Percentiles rank a stretch among this genome's conserved stretches.
phyloP scores from a whole-genome alignment of 2,113 vertebrate genomes.

The Struthidea cinerea region DNA sequence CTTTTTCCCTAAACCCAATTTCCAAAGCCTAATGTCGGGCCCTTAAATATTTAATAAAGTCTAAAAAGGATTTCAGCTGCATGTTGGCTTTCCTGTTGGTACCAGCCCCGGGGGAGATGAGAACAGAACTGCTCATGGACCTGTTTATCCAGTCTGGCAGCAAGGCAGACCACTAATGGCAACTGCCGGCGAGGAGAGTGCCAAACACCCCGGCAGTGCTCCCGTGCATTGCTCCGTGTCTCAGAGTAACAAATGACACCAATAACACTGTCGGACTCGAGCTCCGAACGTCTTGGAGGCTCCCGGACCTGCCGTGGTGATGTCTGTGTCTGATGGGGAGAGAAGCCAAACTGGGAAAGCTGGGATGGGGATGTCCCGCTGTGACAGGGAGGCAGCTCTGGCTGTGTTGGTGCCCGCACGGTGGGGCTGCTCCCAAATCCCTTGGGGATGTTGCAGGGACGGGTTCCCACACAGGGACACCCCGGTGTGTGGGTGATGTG shows the following conservation, averaged over 20 bases:
- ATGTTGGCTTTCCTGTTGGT: constrained; percentile 30
- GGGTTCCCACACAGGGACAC: neutral
- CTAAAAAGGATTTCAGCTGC: constrained; percentile 51
- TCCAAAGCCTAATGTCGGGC: neutral
- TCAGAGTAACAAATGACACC: neutral
- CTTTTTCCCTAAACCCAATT: neutral
- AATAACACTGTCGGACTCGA: rapidly evolving
- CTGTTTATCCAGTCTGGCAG: constrained; percentile 22
- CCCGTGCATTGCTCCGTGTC: rapidly evolving
- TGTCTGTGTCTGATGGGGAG: neutral
- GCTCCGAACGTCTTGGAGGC: rapidly evolving
- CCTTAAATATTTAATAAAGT: constrained; percentile 60
- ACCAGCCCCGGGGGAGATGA: neutral
- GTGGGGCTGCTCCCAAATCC: neutral
- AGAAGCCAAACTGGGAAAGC: neutral
- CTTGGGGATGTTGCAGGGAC: neutral
- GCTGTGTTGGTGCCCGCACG: rapidly evolving
- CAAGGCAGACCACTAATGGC: neutral
- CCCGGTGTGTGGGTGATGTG: rapidly evolving
- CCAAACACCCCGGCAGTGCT: neutral
- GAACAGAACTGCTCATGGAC: neutral
- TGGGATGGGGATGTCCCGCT: neutral
- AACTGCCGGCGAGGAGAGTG: rapidly evolving
- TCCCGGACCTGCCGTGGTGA: rapidly evolving
- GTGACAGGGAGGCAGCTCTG: neutral